Evolutionary conservation across 92 coral and sea anemone genomes (phyloP).

Genomic region (Siderastrea radians): DNA sequence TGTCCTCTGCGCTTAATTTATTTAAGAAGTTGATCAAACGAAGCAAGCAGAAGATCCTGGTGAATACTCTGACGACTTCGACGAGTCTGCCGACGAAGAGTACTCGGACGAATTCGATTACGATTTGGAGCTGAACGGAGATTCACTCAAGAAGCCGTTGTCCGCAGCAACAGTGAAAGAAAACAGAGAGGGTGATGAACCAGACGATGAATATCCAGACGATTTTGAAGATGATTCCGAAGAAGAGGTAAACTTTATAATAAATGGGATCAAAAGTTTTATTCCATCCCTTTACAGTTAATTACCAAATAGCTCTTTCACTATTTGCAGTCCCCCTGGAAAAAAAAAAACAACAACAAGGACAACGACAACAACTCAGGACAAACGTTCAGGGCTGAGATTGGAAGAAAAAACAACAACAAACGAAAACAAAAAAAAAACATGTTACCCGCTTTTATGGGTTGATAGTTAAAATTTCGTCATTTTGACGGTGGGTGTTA

Average conservation of each 20-base stretch:
- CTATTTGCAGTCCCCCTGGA: too few relatives aligned
- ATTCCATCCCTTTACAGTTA: too few relatives aligned
- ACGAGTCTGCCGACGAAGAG: constrained; percentile 83
- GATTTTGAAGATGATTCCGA: constrained; percentile 94
- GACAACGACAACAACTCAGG: too few relatives aligned
- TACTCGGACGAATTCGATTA: constrained; percentile 91
- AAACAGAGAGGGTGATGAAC: constrained; percentile 29
- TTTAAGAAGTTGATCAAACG: constrained; percentile 34
- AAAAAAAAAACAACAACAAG: too few relatives aligned
- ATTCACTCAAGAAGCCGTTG: constrained; percentile 68
- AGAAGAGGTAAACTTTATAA: constrained; percentile 57
- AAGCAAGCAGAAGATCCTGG: constrained; percentile 66
- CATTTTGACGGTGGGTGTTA: too few relatives aligned
- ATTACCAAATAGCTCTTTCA: too few relatives aligned
- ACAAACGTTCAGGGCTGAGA: too few relatives aligned
- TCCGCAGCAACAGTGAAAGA: constrained; percentile 50
- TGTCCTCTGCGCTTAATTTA: not conserved
- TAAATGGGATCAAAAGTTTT: too few relatives aligned
- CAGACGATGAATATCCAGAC: constrained; percentile 78
- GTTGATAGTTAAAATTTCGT: too few relatives aligned
- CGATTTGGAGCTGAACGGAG: constrained; percentile 62
- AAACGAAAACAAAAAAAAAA: too few relatives aligned
- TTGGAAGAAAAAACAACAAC: too few relatives aligned
- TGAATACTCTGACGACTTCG: constrained; percentile 95
- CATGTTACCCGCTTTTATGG: too few relatives aligned